Evolutionary conservation across 2,888 invertebrate genomes (phyloP).

Genomic region (Acanthosoma haemorrhoidale): DNA sequence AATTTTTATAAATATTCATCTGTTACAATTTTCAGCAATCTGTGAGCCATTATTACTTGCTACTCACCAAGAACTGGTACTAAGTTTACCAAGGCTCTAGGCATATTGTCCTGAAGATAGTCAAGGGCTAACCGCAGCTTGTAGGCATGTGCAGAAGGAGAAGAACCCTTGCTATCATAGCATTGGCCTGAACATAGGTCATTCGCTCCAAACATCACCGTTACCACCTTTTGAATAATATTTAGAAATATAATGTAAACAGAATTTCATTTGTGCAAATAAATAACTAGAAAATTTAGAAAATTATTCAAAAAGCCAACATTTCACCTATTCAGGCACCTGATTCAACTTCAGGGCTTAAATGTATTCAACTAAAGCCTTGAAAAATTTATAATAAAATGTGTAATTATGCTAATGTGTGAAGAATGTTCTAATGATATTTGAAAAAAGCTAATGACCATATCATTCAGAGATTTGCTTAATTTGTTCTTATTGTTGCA

Average conservation of each 20-base stretch:
- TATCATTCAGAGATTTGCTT: too few species aligned
- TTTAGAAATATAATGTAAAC: not conserved
- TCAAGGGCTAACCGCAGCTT: conserved; percentile 61
- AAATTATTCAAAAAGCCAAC: too few species aligned
- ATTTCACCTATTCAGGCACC: not conserved
- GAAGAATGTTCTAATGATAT: too few species aligned
- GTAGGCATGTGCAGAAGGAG: conserved; percentile 57
- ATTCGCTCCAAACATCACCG: conserved; percentile 69
- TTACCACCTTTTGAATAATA: conserved; percentile 50
- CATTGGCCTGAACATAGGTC: conserved; percentile 71
- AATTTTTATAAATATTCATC: not conserved
- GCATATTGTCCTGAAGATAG: conserved; percentile 59
- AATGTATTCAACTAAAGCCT: too few species aligned
- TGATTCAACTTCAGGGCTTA: too few species aligned
- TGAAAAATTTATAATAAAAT: too few species aligned
- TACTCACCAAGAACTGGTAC: conserved; percentile 63
- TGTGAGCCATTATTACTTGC: not conserved
- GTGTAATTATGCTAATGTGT: too few species aligned
- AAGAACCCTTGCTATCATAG: conserved; percentile 53
- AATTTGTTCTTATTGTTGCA: too few species aligned
- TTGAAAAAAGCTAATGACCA: too few species aligned
- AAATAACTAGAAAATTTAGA: too few species aligned
- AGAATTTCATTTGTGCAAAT: not conserved
- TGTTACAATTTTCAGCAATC: not conserved
- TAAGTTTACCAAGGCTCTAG: conserved; percentile 64